Base-by-base conservation (phyloP, 2,888 invertebrate species). In the Craniophora ligustri region DNA sequence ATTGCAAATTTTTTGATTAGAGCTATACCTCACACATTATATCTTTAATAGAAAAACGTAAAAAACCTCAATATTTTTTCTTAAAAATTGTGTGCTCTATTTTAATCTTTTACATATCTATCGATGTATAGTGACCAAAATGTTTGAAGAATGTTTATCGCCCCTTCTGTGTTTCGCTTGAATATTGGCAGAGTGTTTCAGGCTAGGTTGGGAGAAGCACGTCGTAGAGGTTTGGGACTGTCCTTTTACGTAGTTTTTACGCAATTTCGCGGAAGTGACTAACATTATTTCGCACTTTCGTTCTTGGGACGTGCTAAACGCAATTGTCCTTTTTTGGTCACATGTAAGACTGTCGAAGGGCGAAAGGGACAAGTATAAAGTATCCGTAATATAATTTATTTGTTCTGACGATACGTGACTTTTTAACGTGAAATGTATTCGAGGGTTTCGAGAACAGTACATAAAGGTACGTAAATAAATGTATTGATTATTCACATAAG, bases 271-370 rank as follows among this genome's bases (percentile, higher is more conserved):
- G 67, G 69, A 67, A 66, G 67, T 51, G 60, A 69, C 57, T 65
- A 75, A 79, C 80, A 79, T 62, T 74, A 76, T 75, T 80, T 80
- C 64, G 73, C 80, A 78, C 76, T 79, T 68, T 72, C 41, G 48
- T 40, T 30, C 8, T 42, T 36, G 59, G 53, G 26, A 76, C 79
- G 74, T 77, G 72, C 58, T 72, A 62, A 69, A 72, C 66, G 64
- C 68, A 67, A 72, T 68, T 63, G 64, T 59, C 40, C 47, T 42
- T 72, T 58, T 60, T 67, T 45, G 50, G 38, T 42, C 63, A 19
- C 41, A 40, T 46, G 48, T 60, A 42, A 56, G 48, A 55, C 56
- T 67, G 56, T 63, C 36, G 48, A 13, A 44, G 28, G 21, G 19
- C 18, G 26, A 15, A 53, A 11, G 42, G 34, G 16, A 36, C 36